Evolutionary conservation across 2,113 vertebrate species (phyloP).

Genomic region (Aix galericulata): DNA sequence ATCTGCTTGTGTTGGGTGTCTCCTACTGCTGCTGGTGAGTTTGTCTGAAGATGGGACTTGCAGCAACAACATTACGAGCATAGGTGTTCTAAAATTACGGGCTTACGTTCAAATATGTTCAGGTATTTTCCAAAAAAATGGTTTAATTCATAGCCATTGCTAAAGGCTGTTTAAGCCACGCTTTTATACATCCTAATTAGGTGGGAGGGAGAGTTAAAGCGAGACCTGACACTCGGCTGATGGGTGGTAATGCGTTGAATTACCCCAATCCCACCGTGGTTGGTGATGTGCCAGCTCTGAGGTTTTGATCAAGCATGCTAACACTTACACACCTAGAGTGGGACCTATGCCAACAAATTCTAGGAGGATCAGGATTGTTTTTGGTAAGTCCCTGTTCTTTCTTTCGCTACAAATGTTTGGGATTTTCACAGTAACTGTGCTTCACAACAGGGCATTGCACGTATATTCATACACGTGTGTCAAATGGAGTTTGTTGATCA

Average conservation of each 20-base stretch:
- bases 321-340: neutral
- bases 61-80: neutral
- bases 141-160: accelerated
- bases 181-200: neutral
- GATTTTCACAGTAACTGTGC: neutral
- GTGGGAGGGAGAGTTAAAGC: neutral
- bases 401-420: slow-evolving; percentile 3
- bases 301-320: neutral
- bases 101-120: neutral
- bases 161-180: neutral
- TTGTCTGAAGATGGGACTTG: neutral
- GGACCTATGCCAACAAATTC: neutral
- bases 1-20: neutral
- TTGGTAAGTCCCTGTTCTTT: neutral
- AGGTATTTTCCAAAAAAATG: neutral
- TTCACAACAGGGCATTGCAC: neutral
- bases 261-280: neutral
- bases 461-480: neutral
- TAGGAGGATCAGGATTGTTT: neutral
- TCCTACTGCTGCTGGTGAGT: neutral
- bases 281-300: neutral
- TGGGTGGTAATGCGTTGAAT: neutral
- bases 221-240: neutral
- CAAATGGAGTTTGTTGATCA: neutral
- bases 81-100: neutral